These are phyloP conservation scores for Heliopora coerulea DNA, from an alignment of 92 coral and sea anemone species.

Conservation along the genomic window DNA sequence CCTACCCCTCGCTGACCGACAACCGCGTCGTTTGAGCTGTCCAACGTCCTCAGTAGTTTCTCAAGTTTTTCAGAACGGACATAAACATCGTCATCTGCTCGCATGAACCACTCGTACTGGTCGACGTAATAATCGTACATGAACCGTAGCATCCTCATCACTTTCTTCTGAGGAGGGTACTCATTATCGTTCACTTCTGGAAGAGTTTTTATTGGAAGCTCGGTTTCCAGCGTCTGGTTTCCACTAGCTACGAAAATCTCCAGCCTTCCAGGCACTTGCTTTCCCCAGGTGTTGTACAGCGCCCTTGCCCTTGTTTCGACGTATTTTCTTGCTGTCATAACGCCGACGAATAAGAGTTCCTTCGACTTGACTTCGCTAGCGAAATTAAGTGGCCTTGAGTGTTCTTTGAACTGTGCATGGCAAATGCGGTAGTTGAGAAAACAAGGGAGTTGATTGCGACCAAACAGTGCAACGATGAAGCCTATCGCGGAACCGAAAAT, in stretches of 20 bases:
- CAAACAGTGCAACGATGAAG: background rate
- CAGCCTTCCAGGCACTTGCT: conserved; percentile 68
- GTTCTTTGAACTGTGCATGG: background rate
- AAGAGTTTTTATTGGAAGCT: conserved; percentile 70
- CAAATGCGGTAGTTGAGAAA: background rate
- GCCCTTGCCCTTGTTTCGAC: conserved; percentile 83
- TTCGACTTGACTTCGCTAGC: conserved; percentile 63
- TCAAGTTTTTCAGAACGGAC: conserved; percentile 72
- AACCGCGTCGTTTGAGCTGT: conserved; percentile 79
- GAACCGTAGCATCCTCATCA: conserved; percentile 90
- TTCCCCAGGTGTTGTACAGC: conserved; percentile 87
- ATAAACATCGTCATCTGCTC: conserved; percentile 96
- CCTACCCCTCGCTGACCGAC: conserved; percentile 95
- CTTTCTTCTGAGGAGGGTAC: conserved; percentile 89
- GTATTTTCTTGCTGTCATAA: conserved; percentile 86
- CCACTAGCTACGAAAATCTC: conserved; percentile 68
- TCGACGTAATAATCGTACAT: conserved; percentile 94
- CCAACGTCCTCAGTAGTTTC: conserved; percentile 68
- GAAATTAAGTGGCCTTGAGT: background rate
- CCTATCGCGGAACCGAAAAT: conserved; percentile 17
- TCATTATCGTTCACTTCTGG: conserved; percentile 87
- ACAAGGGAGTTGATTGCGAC: background rate
- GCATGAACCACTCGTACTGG: conserved; percentile 92
- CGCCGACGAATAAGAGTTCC: conserved; percentile 73
- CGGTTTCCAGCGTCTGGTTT: conserved; percentile 20